Conservation (phyloP, 2,113 vertebrate species). For the Oreocharis arfaki region DNA sequence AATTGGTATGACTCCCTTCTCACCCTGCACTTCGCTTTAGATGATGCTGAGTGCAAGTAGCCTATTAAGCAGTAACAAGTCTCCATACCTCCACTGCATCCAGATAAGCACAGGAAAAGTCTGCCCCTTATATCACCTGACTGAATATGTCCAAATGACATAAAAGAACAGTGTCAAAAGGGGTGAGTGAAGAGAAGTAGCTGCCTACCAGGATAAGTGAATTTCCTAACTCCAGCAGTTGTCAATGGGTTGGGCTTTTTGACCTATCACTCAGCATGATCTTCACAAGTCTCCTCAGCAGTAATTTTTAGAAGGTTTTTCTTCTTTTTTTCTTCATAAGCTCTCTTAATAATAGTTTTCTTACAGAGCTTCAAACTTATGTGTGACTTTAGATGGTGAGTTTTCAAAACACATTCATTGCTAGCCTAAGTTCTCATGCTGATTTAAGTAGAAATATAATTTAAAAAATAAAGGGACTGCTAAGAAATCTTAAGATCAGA, state of each 20-base stretch:
- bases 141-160: neutral
- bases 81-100: neutral
- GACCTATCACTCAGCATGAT: neutral
- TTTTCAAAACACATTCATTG: neutral
- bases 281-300: neutral
- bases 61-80: neutral
- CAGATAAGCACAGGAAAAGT: neutral
- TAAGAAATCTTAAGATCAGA: neutral
- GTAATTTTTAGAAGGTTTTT: neutral
- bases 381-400: neutral
- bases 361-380: neutral
- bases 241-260: neutral
- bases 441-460: neutral
- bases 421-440: neutral
- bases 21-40: rapidly evolving
- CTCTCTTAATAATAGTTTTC: neutral
- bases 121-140: neutral
- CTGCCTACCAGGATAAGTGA: neutral
- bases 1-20: neutral
- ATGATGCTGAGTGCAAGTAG: neutral
- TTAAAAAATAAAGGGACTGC: neutral
- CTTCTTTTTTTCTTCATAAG: neutral
- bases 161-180: neutral
- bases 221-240: neutral
- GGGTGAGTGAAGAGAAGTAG: neutral